Evolutionary conservation across 2,888 invertebrate species (phyloP).

Genomic region (Cepaea hortensis): DNA sequence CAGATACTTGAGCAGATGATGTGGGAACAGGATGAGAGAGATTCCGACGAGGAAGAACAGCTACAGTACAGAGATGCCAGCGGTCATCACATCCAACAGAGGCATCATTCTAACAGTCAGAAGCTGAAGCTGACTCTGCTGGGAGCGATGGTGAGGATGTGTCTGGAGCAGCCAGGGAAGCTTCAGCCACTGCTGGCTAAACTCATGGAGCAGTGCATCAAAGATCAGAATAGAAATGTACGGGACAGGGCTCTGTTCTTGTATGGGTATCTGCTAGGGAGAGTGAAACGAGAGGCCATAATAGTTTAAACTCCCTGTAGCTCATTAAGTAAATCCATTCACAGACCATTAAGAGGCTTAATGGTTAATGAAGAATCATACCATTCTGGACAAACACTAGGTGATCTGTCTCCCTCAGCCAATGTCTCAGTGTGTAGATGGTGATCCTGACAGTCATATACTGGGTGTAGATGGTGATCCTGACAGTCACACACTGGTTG

Average conservation of each 20-base stretch:
- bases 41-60: not conserved
- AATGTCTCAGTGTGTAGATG: too few species aligned
- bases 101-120: constrained; percentile 2
- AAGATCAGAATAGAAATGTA: constrained; percentile 57
- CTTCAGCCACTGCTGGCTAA: constrained; percentile 71
- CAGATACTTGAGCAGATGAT: constrained; percentile 41
- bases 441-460: too few species aligned
- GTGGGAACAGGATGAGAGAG: not conserved
- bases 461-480: too few species aligned
- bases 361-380: too few species aligned
- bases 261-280: constrained; percentile 55
- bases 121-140: constrained; percentile 64
- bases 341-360: too few species aligned
- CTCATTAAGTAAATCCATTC: too few species aligned
- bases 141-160: constrained; percentile 63
- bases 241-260: constrained; percentile 58
- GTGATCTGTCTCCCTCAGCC: too few species aligned
- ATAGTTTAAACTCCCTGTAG: not conserved
- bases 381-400: too few species aligned
- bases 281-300: not conserved
- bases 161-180: constrained; percentile 68
- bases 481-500: too few species aligned
- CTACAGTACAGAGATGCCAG: not conserved
- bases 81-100: not conserved
- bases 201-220: constrained; percentile 64